These are phyloP conservation scores for Forbesichthys papilliferus DNA, from an alignment of 2,113 vertebrate species.

Conservation along the genomic window DNA sequence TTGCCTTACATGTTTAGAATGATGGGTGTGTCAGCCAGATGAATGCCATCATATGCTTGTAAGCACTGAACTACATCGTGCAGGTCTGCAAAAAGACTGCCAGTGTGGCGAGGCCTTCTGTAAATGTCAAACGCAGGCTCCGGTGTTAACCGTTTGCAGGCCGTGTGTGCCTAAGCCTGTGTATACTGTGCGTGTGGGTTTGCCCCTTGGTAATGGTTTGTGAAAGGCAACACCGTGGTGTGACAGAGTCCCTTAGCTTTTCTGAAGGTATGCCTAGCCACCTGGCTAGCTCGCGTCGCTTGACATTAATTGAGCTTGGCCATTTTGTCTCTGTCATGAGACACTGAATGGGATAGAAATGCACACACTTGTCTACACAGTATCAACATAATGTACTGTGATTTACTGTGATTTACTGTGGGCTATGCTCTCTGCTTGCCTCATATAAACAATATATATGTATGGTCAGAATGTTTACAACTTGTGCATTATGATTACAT, in stretches of 20 bases:
- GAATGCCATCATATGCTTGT: too few relatives aligned
- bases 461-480: too few relatives aligned
- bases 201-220: background rate
- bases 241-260: background rate
- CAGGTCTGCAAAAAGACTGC: background rate
- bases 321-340: background rate
- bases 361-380: background rate
- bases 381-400: background rate
- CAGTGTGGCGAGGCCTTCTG: conserved; percentile 22
- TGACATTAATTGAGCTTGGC: background rate
- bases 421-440: background rate
- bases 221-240: conserved; percentile 2
- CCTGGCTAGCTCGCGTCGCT: background rate
- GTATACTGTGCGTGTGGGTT: background rate
- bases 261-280: background rate
- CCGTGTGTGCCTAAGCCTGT: conserved; percentile 11
- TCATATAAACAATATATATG: too few relatives aligned
- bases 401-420: background rate
- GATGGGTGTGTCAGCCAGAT: too few relatives aligned
- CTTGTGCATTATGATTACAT: too few relatives aligned
- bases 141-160: background rate
- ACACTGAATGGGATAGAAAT: background rate
- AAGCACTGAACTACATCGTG: too few relatives aligned
- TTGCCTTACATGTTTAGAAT: too few relatives aligned
- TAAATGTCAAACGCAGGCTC: conserved; percentile 25